Base-by-base conservation (phyloP, 1,140 invertebrate species). In the Bombus soroeensis region DNA sequence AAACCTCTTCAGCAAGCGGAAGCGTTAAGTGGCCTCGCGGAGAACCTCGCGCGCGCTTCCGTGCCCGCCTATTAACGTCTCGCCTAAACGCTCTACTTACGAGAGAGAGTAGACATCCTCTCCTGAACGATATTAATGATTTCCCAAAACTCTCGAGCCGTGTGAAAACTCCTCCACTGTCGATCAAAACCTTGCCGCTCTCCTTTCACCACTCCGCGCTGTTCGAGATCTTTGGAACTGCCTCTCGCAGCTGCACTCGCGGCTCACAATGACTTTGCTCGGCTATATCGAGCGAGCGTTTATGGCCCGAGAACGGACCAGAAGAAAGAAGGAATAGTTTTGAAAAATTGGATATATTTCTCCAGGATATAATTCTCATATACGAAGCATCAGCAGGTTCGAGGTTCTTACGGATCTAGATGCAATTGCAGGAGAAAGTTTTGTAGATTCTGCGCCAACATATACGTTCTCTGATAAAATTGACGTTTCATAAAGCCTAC, bases 71-170 rank as follows among this genome's bases (percentile, higher is more conserved):
- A 91, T 92, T 89, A 88, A 89, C 89, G 87, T 86, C 84, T 34
- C 83, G 76, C 78, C 68, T 47, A 68, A 39, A 28, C 66, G 41
- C 64, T 85, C 86, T 75, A 68, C 83, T 72, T 43, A 66, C 2
- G 12, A 25, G 18, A 32, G 76, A 81, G 77, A 70, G 25, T 13
- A 25, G 62, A 70, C 87, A 59, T 28, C 59, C 66, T 43, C 85
- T 78, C 62, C 78, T 83, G 77, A 90, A 79, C 90, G 91, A 93
- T 94, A 93, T 93, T 93, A 93, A 93, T 93, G 93, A 94, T 93
- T 94, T 93, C 92, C 91, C 92, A 93, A 94, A 94, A 91, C 89
- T 87, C 89, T 89, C 81, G 79, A 89, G 87, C 88, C 89, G 92
- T 90, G 90, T 93, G 91, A 92, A 94, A 93, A 93, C 70, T 75